Evolutionary conservation across 2,113 vertebrate species (phyloP), one percentile per base, ranked within the genome.

Genomic region (Castor canadensis): DNA sequence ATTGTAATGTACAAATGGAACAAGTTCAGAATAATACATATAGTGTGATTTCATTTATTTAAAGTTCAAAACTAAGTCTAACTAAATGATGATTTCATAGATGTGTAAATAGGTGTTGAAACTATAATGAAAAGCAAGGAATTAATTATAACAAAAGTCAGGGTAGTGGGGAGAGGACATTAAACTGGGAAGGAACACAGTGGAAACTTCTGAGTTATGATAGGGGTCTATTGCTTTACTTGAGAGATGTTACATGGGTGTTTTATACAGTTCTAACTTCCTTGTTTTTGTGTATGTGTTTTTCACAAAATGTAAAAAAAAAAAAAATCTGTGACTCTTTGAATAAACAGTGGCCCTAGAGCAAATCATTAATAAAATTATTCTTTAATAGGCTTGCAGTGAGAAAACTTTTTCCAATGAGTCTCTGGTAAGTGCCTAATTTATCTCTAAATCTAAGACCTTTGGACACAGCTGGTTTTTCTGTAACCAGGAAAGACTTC

Each of bases 401-500:
- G 62, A 69, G 89, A 96, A 90, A 82, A 28, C 0, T 24, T 89
- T 54, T 9, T 56, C 43, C 45, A 77, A 84, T 81, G 52, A 93
- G 92, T 30, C 26, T 20, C 82, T 94, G 56, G 66, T 90, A 89
- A 58, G 17, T 71, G 73, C 45, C 43, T 95, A 72, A 90, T 87
- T 97, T 38, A 77, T 66, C 54, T 96, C 89, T 60, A 91, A 91
- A 4, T 93, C 67, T 6, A 87, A 96, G 87, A 81, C 4, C 80
- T 92, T 85, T 90, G 75, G 73, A 40, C 12, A 80, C 81, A 52
- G 24, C 84, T 86, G 79, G 66, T 93, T 94, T 45, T 92, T 26
- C 79, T 80, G 26, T 64, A 94, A 96, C 0, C 32, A 52, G 82
- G 43, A 38, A 96, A 94, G 32, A 1, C 13, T 86, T 87, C 92